Base-by-base conservation (phyloP, 2,888 invertebrate species). In the Prosopocoilus inquinatus region DNA sequence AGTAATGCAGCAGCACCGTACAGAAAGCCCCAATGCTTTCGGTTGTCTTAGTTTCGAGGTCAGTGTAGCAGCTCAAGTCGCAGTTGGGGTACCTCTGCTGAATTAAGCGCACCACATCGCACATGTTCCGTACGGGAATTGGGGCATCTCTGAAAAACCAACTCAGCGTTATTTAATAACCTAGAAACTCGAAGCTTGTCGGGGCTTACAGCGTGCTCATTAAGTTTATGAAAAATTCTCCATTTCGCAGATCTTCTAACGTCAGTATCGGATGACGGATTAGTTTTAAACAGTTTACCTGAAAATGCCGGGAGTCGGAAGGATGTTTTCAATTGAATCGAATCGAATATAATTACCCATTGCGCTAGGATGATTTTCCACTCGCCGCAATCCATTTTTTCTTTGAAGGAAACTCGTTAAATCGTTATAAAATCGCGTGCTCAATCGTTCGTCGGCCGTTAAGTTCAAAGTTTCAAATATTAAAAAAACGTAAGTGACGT, bases 251-350 rank as follows among this genome's bases (percentile, higher is more conserved):
- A 16, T 73, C 70, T 12, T 64, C 59, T 8, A 75, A 47, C 35
- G 59, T 44, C 8, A 39, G 39, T 20, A 67, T 59, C 1, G 68
- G 61, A 57, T 66, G 66, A 57, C 66, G 66, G 4, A 62, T 62
- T 34, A 76, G 55, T 63, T 72, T 72, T 56, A 75, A 67, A 66
- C 75, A 75, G 57, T 76, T 76, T 47, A 74, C 68, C 76, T 76
- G 51, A 53, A 70, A 67, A 15, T 56, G 47, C 15, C 39, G 36
- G 13, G 33, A 44, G 20, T 20, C 1, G 1, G 20, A 28, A 28
- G 20, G 20, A 28, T 28, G 20, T 28, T 28, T 38, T 15, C 16
- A 54, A 34, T 43, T 32, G 16, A 44, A 36, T 53, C 5, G 38
- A 36, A 48, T 39, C 36, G 33, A 34, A 36, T 41, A 33, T 43